A percentile compares a stretch with the other conserved stretches of the same genome.
Conservation (phyloP, 2,888 invertebrate species). For the Barypeithes pellucidus region DNA sequence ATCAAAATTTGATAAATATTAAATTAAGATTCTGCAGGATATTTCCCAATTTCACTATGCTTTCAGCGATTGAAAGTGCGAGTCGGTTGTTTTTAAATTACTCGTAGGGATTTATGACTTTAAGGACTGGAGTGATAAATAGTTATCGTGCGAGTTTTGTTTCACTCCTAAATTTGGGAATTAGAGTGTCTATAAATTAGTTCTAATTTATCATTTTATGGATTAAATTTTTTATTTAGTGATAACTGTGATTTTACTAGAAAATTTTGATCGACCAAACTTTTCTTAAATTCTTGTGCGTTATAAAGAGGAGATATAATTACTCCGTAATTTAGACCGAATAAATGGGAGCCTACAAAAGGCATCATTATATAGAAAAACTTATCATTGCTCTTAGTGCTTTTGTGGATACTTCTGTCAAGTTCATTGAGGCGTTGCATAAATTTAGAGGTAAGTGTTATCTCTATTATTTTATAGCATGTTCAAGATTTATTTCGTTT, state of each 20-base stretch:
- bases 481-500: too few species aligned
- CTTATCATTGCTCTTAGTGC: slow-evolving; percentile 39
- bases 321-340: neutral
- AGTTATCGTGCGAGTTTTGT: too few species aligned
- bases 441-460: slow-evolving; percentile 50
- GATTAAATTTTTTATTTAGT: neutral
- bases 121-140: too few species aligned
- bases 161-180: too few species aligned
- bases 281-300: neutral
- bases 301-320: neutral
- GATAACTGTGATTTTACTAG: neutral
- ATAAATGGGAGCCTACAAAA: neutral
- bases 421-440: slow-evolving; percentile 41
- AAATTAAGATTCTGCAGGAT: neutral
- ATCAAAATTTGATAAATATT: slow-evolving; percentile 1
- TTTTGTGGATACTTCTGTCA: slow-evolving; percentile 45
- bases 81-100: neutral
- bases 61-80: neutral
- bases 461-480: too few species aligned
- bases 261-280: neutral
- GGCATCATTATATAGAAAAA: slow-evolving; percentile 28
- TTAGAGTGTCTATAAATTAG: too few species aligned
- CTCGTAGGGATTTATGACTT: neutral
- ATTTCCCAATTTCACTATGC: neutral
- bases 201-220: neutral